Evolutionary conservation across 2,888 invertebrate species (phyloP), one percentile per base, ranked within the genome.

Genomic region (Idaea dimidiata): DNA sequence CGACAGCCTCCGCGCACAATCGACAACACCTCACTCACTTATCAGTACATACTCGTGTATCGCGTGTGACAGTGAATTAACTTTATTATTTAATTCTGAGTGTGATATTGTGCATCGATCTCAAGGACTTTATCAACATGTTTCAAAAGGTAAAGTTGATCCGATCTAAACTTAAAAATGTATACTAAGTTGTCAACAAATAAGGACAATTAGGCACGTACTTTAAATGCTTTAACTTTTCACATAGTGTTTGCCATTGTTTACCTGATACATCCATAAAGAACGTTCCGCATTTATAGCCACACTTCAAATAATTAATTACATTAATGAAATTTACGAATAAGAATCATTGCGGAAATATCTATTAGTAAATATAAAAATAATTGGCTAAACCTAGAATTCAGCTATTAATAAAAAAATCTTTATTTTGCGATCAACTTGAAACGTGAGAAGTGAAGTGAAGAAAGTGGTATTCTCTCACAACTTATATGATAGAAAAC

Each of bases 1-100:
- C 87, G 79, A 88, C 86, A 90, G 88, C 90, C 91, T 91, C 88
- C 87, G 88, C 80, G 86, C 87, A 83, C 76, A 80, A 79, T 77
- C 75, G 66, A 74, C 76, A 76, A 77, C 77, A 76, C 75, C 81
- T 76, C 77, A n/a, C 77, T 74, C 73, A 75, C 81, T 81, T 77
- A 82, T 77, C 80, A 80, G 75, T 74, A 78, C 79, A 74, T 80
- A 75, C 54, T 54, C 56, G 56, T 18, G 18, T 43, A 43, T 75
- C 89, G 90, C 87, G 89, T 83, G 91, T 91, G 87, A 84, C 78
- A 79, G 76, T 79, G 83, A 66, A 77, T 73, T 70, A 66, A 73
- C 74, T 69, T 72, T 75, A 72, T 73, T 76, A 72, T 74, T 72
- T 61, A 59, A 63, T 62, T 59, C 54, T 10, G 7, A 57, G 72